A percentile compares a stretch with the other conserved stretches of the same genome.
Conservation (phyloP, 2,797 vertebrate species). For the Aulostomus chinensis region DNA sequence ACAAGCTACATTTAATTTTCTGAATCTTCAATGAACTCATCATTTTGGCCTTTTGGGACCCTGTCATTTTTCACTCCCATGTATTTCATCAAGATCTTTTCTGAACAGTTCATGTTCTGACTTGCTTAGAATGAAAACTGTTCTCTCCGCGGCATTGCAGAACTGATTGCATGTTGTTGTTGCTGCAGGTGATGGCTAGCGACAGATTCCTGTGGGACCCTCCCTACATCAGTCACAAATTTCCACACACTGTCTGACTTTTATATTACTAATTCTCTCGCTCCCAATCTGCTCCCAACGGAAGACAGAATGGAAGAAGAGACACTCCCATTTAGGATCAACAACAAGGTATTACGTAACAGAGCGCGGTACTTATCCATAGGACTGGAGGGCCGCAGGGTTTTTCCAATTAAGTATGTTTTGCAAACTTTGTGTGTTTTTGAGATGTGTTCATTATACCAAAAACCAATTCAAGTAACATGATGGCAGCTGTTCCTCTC, state of each 20-base stretch:
- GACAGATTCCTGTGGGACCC: slow-evolving; percentile 30
- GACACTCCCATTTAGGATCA: slow-evolving; percentile 19
- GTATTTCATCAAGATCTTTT: slow-evolving; percentile 4
- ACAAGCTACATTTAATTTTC: too few relatives aligned
- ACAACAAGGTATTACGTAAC: slow-evolving; percentile 35
- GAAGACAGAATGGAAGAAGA: slow-evolving; percentile 1
- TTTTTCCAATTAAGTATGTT: slow-evolving; percentile 39
- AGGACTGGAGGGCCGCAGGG: slow-evolving; percentile 11
- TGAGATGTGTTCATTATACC: slow-evolving; percentile 35
- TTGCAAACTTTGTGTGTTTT: slow-evolving; percentile 28
- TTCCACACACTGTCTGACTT: slow-evolving; percentile 37
- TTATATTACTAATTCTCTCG: background rate
- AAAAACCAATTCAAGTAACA: slow-evolving; percentile 19
- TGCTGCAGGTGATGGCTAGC: slow-evolving; percentile 37
- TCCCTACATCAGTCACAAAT: slow-evolving; percentile 27
- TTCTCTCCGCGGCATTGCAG: slow-evolving; percentile 8
- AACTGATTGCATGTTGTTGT: slow-evolving; percentile 22
- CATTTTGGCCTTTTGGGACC: too few relatives aligned
- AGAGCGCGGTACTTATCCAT: slow-evolving; percentile 13
- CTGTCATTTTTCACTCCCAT: too few relatives aligned
- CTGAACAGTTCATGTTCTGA: slow-evolving; percentile 33
- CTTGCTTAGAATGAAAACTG: slow-evolving; percentile 24
- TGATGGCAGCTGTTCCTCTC: slow-evolving; percentile 50
- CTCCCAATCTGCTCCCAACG: slow-evolving; percentile 11
- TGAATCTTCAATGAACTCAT: too few relatives aligned